phyloP scores from a whole-genome alignment of 2,797 vertebrate species.

The Semotilus atromaculatus region DNA sequence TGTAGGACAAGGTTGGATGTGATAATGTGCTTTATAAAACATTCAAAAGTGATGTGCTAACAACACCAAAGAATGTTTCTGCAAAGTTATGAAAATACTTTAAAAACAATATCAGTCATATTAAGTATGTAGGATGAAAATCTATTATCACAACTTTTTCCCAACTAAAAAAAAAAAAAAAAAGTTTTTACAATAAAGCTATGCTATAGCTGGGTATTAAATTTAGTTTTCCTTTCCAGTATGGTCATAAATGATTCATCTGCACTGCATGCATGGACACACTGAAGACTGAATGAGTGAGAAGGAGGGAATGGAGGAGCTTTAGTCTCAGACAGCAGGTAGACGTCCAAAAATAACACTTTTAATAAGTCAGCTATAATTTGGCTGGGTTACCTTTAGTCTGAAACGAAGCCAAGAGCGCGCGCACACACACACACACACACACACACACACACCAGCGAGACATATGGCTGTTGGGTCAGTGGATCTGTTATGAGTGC shows the following conservation, averaged over 20 bases:
- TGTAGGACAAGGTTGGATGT: not conserved
- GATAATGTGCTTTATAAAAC: not conserved
- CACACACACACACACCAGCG: too few relatives aligned
- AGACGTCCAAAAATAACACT: slow-evolving; percentile 32
- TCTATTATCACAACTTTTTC: not conserved
- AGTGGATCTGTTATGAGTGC: slow-evolving; percentile 2
- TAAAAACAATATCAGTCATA: not conserved
- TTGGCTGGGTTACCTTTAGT: not conserved
- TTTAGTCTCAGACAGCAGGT: slow-evolving; percentile 35
- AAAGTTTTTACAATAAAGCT: not conserved
- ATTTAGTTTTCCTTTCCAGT: not conserved
- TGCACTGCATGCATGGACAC: not conserved
- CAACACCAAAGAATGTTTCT: not conserved
- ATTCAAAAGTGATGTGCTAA: not conserved
- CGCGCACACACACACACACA: too few relatives aligned
- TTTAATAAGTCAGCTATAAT: slow-evolving; percentile 39
- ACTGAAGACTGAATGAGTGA: not conserved
- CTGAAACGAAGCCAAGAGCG: not conserved
- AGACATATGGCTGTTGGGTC: not conserved
- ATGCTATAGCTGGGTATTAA: not conserved
- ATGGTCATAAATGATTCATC: not conserved
- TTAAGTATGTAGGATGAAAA: not conserved
- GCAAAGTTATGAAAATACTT: not conserved
- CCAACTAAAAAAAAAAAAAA: not conserved
- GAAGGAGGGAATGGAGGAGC: not conserved